phyloP scores from a whole-genome alignment of 1,140 invertebrate species.

The Trinorchestia longiramus region DNA sequence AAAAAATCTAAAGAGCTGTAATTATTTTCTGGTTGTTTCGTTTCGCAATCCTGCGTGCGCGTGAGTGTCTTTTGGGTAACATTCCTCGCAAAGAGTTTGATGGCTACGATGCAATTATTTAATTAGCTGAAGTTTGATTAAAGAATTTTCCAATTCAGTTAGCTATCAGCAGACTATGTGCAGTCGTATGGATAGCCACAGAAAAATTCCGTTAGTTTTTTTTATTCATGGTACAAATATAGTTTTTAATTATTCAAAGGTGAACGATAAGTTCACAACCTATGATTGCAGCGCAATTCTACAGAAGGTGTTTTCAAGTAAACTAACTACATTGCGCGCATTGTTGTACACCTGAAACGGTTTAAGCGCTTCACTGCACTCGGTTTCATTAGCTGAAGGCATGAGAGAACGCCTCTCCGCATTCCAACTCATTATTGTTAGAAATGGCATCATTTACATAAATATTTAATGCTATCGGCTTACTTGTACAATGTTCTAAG shows the following conservation, averaged over 20 bases:
- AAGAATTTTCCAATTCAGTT: no score
- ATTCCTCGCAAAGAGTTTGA: background rate
- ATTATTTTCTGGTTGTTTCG: background rate
- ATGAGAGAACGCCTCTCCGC: no score
- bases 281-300: background rate
- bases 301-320: background rate
- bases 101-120: background rate
- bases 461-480: background rate
- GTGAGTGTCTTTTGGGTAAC: background rate
- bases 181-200: background rate
- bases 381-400: no score
- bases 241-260: background rate
- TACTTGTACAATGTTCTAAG: background rate
- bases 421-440: background rate
- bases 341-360: background rate
- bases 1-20: background rate
- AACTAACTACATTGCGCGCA: background rate
- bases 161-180: no score
- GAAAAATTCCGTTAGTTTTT: background rate
- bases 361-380: background rate
- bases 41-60: background rate
- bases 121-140: no score
- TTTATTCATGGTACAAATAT: background rate
- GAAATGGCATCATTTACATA: background rate
- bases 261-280: background rate